phyloP scores from a whole-genome alignment of 2,113 vertebrate species.

The Siniperca chuatsi region DNA sequence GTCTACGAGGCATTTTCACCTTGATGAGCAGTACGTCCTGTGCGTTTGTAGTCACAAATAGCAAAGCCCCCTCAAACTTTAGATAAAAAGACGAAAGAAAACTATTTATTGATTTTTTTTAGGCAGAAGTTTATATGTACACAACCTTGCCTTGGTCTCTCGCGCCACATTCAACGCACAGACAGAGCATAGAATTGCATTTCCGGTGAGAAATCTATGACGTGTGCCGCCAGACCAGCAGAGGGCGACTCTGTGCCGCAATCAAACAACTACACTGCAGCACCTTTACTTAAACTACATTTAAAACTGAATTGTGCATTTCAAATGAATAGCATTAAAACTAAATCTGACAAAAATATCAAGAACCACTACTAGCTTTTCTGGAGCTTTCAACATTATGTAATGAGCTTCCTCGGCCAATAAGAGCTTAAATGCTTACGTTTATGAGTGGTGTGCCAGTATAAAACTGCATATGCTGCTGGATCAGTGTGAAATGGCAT shows the following conservation, averaged over 20 bases:
- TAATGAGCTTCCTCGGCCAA: too few relatives aligned
- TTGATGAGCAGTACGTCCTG: neutral
- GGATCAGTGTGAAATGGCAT: too few relatives aligned
- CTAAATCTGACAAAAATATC: neutral
- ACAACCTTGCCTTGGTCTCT: conserved; percentile 46
- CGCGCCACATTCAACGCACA: conserved; percentile 67
- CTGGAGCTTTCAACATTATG: neutral
- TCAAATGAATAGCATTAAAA: neutral
- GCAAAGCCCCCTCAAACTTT: neutral
- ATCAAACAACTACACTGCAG: neutral
- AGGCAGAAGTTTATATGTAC: conserved; percentile 59
- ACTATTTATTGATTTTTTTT: conserved; percentile 32
- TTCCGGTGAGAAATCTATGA: conserved; percentile 56
- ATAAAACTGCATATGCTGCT: too few relatives aligned
- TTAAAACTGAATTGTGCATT: neutral
- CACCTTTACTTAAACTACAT: neutral
- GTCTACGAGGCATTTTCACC: conserved; percentile 77
- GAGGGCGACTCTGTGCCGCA: conserved; percentile 32
- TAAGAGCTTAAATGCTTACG: too few relatives aligned
- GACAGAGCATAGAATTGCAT: conserved; percentile 46
- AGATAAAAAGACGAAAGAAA: neutral
- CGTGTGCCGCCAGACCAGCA: conserved; percentile 18
- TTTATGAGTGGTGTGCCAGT: too few relatives aligned
- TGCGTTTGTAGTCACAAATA: neutral
- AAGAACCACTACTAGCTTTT: neutral